Base-by-base conservation (phyloP, 1,140 invertebrate genomes). In the Teleopsis dalmanni region DNA sequence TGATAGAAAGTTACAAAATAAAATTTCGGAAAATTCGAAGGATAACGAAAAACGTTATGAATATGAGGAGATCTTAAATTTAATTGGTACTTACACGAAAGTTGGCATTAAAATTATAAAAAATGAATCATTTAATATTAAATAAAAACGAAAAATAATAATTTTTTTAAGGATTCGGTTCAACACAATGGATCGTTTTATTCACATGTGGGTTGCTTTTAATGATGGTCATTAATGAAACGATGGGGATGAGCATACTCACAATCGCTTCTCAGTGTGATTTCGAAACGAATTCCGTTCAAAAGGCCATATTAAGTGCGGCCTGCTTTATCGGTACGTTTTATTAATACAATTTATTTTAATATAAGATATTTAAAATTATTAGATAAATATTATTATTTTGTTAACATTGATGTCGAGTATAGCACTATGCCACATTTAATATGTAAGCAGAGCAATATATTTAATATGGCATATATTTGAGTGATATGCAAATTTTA, bases 331-430 rank as follows among this genome's bases (percentile, higher is more conserved):
- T 60, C 2, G 69, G 70, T 72, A 48, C 59, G 55, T 54, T n/a
- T n/a, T n/a, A n/a, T n/a, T n/a, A n/a, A 31, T 9, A 37, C 13
- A 37, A 14, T 14, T 8, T 37, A 19, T 37, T 37, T 37, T 19
- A 37, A 7, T 9, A 6, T 37, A 19, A 14, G 6, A 37, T 37
- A 8, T 37, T 37, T 37, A 19, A 19, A 37, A 37, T 37, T 7
- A 48, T 18, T 37, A 29, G 62, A 82, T 80, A 78, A 40, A 74
- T 78, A 53, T 74, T 80, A 19, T 52, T 75, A 4, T 79, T 75
- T 0, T 73, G 72, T 1, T 70, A 78, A 36, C 51, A 84, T 16
- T 87, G 84, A 83, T 85, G 85, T 1, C n/a, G 9, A 31, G 9
- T 31, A 9, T 31, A n/a, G n/a, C 29, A 9, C n/a, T n/a, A n/a